Percentiles rank a stretch among this genome's conserved stretches.
Conservation (phyloP, 2,113 vertebrate species). For the human region DNA sequence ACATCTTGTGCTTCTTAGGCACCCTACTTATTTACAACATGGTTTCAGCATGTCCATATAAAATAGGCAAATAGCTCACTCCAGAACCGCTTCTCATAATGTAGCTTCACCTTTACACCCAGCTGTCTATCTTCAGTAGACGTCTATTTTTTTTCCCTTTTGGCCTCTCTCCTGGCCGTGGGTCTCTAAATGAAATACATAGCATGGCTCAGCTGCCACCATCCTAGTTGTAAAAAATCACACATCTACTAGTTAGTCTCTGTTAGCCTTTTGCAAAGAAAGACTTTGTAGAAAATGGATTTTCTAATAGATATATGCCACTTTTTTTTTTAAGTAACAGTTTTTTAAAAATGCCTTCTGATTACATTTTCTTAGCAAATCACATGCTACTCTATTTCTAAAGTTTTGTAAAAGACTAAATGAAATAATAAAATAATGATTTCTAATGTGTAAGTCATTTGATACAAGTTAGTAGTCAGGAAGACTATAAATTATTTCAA, state of each 20-base stretch:
- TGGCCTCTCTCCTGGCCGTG: not conserved
- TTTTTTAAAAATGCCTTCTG: not conserved
- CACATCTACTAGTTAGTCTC: not conserved
- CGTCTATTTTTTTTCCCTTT: not conserved
- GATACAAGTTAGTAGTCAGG: not conserved
- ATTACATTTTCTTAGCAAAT: slow-evolving; percentile 31
- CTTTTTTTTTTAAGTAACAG: not conserved
- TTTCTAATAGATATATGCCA: slow-evolving; percentile 42
- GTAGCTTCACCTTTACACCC: not conserved
- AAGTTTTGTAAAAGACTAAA: slow-evolving; percentile 9
- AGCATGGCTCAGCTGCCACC: not conserved
- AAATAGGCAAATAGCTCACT: slow-evolving; percentile 37
- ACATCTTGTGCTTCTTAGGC: slow-evolving; percentile 23
- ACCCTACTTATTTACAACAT: slow-evolving; percentile 36
- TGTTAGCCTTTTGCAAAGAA: slow-evolving; percentile 20
- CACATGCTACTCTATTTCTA: not conserved
- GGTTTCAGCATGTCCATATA: not conserved
- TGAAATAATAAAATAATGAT: not conserved
- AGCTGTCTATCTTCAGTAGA: not conserved
- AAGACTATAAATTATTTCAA: not conserved
- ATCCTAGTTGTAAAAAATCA: slow-evolving; percentile 29
- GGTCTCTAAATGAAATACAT: slow-evolving; percentile 3
- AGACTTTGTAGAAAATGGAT: not conserved
- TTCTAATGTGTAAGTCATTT: not conserved
- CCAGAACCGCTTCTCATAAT: slow-evolving; percentile 31